Evolutionary conservation across 2,888 invertebrate genomes (phyloP), one percentile per base, ranked within the genome.

Genomic region (Diploptera punctata): DNA sequence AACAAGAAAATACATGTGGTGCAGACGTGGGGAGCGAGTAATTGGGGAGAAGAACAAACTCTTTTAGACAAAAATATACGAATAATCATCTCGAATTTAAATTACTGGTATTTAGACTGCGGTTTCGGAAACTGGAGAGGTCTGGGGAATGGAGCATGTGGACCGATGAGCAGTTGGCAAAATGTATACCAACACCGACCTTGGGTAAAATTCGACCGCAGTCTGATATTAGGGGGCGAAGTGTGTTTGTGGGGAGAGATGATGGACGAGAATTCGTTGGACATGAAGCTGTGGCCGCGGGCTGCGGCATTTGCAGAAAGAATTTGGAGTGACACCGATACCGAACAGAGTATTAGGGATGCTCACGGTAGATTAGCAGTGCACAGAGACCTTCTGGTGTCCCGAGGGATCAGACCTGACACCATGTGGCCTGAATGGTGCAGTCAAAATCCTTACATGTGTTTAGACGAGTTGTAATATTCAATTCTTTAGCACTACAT

Each of bases 11-110:
- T 89, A 44, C 84, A 84, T 78, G 90, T 91, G 31, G 88, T 93
- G 21, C 93, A 94, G 80, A 88, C 91, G 65, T 94, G 94, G 94
- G 93, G 94, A 47, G 90, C 91, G 0, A 93, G 92, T 77, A 89
- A 89, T 57, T 94, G 94, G 92, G 88, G 91, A 1, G 93, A 93
- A 80, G 93, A 94, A 18, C 87, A 89, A 13, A 77, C 78, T 38
- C 77, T 81, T 7, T 77, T 81, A 21, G 73, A 78, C 47, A 76
- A 79, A 43, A 79, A 79, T 5, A 81, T 78, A 77, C 77, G 77
- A 18, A 75, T 81, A 13, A 80, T 82, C 57, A 78, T 81, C 70
- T 80, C 80, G 13, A 81, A 80, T 74, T 78, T 78, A 54, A 80
- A 82, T 74, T 79, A 79, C n/a, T 80, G 79, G 79, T 80, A 79